Percentiles rank a stretch among this genome's conserved stretches.
phyloP scores from a whole-genome alignment of 2,888 invertebrate genomes.

The Pristionchus japonicus region DNA sequence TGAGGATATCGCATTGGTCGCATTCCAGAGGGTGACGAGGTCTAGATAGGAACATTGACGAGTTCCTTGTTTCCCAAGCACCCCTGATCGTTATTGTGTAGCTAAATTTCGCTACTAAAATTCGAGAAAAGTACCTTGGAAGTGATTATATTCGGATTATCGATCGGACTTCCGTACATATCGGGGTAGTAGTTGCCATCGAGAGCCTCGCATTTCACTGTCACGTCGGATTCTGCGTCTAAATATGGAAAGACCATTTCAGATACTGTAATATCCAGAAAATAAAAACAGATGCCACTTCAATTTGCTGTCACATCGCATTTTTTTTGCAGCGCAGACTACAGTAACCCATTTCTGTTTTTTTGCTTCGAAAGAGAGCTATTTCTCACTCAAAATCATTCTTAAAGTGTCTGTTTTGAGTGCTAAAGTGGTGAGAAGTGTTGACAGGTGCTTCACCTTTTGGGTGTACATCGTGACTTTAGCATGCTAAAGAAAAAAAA shows the following conservation, averaged over 20 bases:
- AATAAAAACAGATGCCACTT: too few species aligned
- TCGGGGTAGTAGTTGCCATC: conserved; percentile 71
- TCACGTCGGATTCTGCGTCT: conserved; percentile 73
- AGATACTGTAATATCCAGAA: too few species aligned
- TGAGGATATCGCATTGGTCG: conserved; percentile 49
- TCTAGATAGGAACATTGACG: background rate
- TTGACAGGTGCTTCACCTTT: too few species aligned
- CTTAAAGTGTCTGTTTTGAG: background rate
- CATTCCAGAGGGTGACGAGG: background rate
- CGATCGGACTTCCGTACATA: conserved; percentile 68
- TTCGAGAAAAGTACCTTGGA: conserved; percentile 59
- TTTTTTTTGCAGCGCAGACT: too few species aligned
- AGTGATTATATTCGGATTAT: conserved; percentile 60
- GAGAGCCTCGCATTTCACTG: conserved; percentile 72
- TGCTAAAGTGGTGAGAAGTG: background rate
- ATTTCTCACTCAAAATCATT: background rate
- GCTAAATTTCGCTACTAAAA: too few species aligned
- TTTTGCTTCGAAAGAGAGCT: background rate
- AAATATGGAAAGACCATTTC: conserved; percentile 44
- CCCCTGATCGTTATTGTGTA: too few species aligned
- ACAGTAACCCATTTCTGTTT: too few species aligned
- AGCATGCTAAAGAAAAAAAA: too few species aligned
- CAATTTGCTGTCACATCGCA: too few species aligned
- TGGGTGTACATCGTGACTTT: too few species aligned
- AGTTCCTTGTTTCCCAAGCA: too few species aligned